Evolutionary conservation across 1,140 invertebrate genomes (phyloP).

Genomic region (Vanessa tameamea): DNA sequence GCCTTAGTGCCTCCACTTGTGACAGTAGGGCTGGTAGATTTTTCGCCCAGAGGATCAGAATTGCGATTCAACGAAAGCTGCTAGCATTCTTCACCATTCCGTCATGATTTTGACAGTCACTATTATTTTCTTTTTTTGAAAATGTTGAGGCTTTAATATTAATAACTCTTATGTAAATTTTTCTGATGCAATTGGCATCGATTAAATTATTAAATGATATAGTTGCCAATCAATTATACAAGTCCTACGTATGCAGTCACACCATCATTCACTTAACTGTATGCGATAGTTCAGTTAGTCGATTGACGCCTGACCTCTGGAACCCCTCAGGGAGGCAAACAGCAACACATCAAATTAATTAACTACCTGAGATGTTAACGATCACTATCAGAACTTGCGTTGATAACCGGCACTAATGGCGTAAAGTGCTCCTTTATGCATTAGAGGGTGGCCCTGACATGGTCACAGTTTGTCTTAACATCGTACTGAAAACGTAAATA

Average conservation of each 20-base stretch:
- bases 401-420: conserved; percentile 8
- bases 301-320: conserved; percentile 2
- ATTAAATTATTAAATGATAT: not conserved
- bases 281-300: conserved; percentile 1
- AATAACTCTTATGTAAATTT: no score
- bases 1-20: no score
- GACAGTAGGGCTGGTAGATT: no score
- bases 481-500: no score
- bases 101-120: no score
- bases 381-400: conserved; percentile 8
- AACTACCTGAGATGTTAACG: conserved; percentile 17
- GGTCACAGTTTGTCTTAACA: not conserved
- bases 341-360: conserved; percentile 15
- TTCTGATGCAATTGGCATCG: no score
- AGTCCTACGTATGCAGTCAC: not conserved
- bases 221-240: not conserved
- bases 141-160: no score
- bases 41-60: no score
- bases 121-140: no score
- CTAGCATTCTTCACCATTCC: no score
- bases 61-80: no score
- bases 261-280: conserved; percentile 7
- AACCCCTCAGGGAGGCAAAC: conserved; percentile 8
- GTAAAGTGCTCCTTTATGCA: conserved; percentile 1
- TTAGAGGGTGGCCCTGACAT: not conserved